Evolutionary conservation across 2,888 invertebrate genomes (phyloP).

Genomic region (Leptopilina myrica): DNA sequence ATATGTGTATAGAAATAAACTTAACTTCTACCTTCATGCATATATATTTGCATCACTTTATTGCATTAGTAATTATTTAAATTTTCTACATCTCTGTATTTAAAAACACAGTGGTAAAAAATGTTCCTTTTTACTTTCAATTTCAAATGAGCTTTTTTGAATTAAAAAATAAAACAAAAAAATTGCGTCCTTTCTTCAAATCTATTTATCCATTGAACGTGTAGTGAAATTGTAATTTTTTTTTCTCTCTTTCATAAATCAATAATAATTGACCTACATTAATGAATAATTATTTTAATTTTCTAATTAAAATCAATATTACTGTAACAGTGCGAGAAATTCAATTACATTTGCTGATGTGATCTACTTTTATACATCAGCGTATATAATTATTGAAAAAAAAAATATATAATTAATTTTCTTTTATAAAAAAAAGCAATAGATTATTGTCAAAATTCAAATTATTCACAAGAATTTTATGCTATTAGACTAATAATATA

Average conservation of each 20-base stretch:
- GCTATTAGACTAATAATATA: too few species aligned
- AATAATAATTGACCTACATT: slow-evolving; percentile 13
- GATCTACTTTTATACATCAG: not conserved
- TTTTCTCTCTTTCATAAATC: not conserved
- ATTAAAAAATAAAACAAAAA: too few species aligned
- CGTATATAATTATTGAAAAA: not conserved
- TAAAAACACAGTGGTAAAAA: too few species aligned
- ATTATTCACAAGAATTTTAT: too few species aligned
- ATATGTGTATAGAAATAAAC: not conserved
- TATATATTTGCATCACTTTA: not conserved
- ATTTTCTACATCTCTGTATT: not conserved
- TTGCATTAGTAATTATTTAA: slow-evolving; percentile 12
- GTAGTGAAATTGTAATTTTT: not conserved
- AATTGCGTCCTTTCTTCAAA: too few species aligned
- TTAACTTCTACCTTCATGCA: not conserved
- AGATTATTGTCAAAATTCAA: too few species aligned
- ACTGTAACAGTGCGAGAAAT: not conserved
- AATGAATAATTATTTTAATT: slow-evolving; percentile 9
- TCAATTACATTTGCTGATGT: slow-evolving; percentile 2
- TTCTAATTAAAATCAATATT: slow-evolving; percentile 17
- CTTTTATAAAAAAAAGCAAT: too few species aligned
- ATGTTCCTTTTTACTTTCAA: too few species aligned
- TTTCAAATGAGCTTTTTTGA: too few species aligned
- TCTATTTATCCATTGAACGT: not conserved
- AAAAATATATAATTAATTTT: not conserved